Evolutionary conservation across 1,140 invertebrate species (phyloP), one percentile per base, ranked within the genome.

Genomic region (Ylistrum balloti): DNA sequence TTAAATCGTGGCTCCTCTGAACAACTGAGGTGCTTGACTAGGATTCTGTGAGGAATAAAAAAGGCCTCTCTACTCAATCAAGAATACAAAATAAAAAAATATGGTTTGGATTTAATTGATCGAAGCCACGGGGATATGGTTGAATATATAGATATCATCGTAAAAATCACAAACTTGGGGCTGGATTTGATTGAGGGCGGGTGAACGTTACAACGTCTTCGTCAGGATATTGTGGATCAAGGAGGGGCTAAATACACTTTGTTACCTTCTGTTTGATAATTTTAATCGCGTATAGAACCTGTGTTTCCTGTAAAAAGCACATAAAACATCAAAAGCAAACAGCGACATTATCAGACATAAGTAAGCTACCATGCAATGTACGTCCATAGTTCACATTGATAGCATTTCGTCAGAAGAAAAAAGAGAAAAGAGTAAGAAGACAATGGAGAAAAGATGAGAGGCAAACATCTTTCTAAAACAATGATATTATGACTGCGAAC

Each of bases 261-360:
- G 56, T 74, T 74, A 74, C 56, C 56, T 74, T 74, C 56, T 74
- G 56, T 74, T 28, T 74, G 22, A 74, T 74, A 74, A 74, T 74
- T 74, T 74, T 74, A 5, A 74, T 74, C 56, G 56, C 56, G 22
- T 28, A 74, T 74, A 74, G 56, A 74, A 74, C 56, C 56, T 74
- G 56, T 74, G 56, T 74, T 28, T 74, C 56, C 56, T 74, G 56
- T 74, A 74, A 74, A 74, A 74, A 74, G 56, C 56, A 28, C n/a
- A 74, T 1, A 74, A 74, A 74, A 74, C 56, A 74, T 74, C 22
- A 28, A 74, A 74, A 74, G 56, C 56, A 74, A 74, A 74, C 56
- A 74, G n/a, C 22, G n/a, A 74, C 22, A 45, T 28, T 74, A 7
- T 38, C 22, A 74, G n/a, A 74, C 56, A 74, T 74, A n/a, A 1